These are phyloP conservation scores for Emmelina monodactyla DNA, from an alignment of 2,888 invertebrate species.

Conservation along the genomic window DNA sequence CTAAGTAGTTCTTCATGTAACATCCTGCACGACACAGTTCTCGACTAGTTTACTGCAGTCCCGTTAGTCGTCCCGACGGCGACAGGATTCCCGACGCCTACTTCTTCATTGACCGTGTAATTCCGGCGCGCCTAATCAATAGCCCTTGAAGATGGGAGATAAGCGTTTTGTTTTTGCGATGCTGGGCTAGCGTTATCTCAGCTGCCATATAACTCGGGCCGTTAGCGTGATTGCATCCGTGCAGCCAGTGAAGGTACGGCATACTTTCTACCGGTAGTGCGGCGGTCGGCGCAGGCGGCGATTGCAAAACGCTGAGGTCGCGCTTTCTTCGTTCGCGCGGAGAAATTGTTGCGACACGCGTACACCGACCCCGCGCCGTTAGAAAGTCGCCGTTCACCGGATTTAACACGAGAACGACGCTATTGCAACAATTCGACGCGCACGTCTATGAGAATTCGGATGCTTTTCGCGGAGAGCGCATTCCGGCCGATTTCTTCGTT, in stretches of 20 bases:
- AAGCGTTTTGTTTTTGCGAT: conserved; percentile 23
- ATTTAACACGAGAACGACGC: conserved; percentile 61
- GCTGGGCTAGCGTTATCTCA: too few species aligned
- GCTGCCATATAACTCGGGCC: too few species aligned
- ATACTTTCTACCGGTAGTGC: conserved; percentile 51
- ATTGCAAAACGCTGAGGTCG: conserved; percentile 65
- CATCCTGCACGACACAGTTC: conserved; percentile 41
- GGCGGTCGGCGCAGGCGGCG: conserved; percentile 32
- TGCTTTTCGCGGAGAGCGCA: conserved; percentile 54
- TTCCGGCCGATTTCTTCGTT: conserved; percentile 63
- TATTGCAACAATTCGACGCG: conserved; percentile 58
- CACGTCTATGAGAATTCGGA: conserved; percentile 49
- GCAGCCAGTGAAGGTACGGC: too few species aligned
- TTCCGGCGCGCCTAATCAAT: conserved; percentile 30
- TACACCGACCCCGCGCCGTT: conserved; percentile 64
- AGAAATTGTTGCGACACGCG: conserved; percentile 66
- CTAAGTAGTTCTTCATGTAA: conserved; percentile 40
- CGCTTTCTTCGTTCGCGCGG: conserved; percentile 65
- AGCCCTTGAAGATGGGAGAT: conserved; percentile 36
- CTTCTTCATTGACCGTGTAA: not conserved
- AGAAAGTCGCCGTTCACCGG: conserved; percentile 65
- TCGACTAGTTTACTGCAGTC: conserved; percentile 21
- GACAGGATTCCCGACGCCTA: conserved; percentile 8
- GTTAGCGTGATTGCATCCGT: too few species aligned
- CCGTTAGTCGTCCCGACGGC: conserved; percentile 3